Percentiles rank a stretch among this genome's conserved stretches.
phyloP scores from a whole-genome alignment of 2,888 invertebrate species.

The Hemistola chrysoprasaria region DNA sequence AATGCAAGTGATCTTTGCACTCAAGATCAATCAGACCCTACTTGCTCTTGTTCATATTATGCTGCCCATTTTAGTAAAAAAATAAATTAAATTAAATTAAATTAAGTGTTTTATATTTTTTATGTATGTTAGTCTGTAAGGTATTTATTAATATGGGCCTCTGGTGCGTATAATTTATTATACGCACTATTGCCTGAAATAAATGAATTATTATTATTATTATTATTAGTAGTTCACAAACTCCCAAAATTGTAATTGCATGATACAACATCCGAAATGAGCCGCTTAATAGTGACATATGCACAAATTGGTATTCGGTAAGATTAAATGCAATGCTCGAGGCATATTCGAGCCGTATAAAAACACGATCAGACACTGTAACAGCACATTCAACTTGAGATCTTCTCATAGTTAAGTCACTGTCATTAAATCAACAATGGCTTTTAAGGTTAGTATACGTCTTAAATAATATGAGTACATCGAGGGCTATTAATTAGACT shows the following conservation, averaged over 20 bases:
- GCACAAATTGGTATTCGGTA: constrained; percentile 24
- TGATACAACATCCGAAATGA: constrained; percentile 40
- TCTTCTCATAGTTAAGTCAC: constrained; percentile 60
- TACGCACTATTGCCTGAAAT: no score
- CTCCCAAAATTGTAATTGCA: constrained; percentile 28
- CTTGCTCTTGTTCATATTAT: constrained; percentile 50
- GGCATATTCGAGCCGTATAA: constrained; percentile 56
- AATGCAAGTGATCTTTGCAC: constrained; percentile 67
- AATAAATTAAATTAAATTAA: no score
- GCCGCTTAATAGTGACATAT: constrained; percentile 45
- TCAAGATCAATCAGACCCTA: constrained; percentile 58
- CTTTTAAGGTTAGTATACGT: constrained; percentile 77
- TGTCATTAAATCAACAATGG: constrained; percentile 54
- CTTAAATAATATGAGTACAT: no score
- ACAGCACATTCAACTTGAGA: constrained; percentile 66
- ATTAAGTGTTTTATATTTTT: no score
- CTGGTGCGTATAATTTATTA: no score
- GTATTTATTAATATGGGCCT: no score
- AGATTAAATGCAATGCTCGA: constrained; percentile 50
- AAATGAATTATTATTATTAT: no score
- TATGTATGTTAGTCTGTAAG: no score
- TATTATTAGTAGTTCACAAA: constrained; percentile 28
- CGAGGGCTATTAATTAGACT: no score
- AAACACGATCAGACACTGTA: constrained; percentile 49
- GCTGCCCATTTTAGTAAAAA: constrained; percentile 40